Base-by-base conservation (phyloP, 2,113 vertebrate genomes). In the Mormoops blainvillei region DNA sequence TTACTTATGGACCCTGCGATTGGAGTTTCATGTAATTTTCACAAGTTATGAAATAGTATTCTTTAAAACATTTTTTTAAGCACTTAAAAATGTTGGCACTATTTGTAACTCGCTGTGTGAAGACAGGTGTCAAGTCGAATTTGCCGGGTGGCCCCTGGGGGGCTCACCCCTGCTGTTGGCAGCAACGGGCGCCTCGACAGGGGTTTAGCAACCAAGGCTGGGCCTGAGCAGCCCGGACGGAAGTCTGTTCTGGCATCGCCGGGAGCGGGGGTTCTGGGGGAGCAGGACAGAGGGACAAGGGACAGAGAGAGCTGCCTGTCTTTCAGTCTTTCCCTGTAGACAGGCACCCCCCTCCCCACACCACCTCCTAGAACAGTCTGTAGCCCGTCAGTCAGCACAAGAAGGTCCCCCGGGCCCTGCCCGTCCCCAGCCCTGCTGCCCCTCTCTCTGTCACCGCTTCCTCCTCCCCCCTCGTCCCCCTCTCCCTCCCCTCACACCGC, bases 61-160 rank as follows among this genome's bases (percentile, higher is more conserved):
- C 61, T 89, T 87, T 54, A 83, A 9, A 65, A 43, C 28, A 26
- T 28, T 45, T 16, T 13, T 13, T 16, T 4, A 76, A 31, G 24
- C 5, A 52, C 10, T 74, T 74, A 87, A 73, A 96, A 91, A 24
- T n/a, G 54, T 67, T 67, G 70, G 82, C 52, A 63, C 28, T 38
- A 20, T 76, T 68, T 82, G 45, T 86, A 65, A 65, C 15, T 94
- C 28, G 33, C 84, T 33, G 14, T 41, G 24, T 16, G 24, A 76
- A 85, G 68, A 70, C 7, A 80, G 56, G 48, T 0, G 3, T 67
- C 33, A 5, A 15, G 31, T 16, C 22, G 63, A 52, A 56, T 41
- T 41, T 31, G 61, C 20, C 26, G 5, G 1, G 0, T 56, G 45
- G 68, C 13, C 7, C 13, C n/a, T 4, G 6, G 28, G 41, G 68